Percentiles rank a stretch among this genome's conserved stretches.
Conservation (phyloP, 92 coral and sea anemone species). For the Palythoa caribaeorum region DNA sequence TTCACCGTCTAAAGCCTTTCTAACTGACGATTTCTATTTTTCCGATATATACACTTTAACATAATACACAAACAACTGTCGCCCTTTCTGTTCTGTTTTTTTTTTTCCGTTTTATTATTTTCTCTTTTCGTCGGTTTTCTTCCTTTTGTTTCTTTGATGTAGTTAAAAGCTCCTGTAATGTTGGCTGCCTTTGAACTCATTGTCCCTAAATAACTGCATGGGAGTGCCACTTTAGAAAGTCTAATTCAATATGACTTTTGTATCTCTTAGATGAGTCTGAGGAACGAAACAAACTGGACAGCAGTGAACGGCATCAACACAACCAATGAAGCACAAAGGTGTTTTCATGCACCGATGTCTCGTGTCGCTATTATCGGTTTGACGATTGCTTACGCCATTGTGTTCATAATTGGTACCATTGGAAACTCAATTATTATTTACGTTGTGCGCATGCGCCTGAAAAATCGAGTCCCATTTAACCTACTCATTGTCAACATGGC, state of each 20-base stretch:
- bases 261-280: conserved; percentile 22
- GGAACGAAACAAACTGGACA: neutral
- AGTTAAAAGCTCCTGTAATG: neutral
- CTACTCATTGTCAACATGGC: conserved; percentile 45
- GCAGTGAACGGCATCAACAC: neutral
- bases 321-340: conserved; percentile 17
- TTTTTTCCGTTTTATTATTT: neutral
- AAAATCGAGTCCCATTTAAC: conserved; percentile 43
- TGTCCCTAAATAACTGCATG: neutral
- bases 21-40: too few relatives aligned
- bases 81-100: neutral
- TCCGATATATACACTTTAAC: too few relatives aligned
- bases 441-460: conserved; percentile 30
- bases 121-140: neutral
- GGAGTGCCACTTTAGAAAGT: neutral
- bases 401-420: conserved; percentile 18
- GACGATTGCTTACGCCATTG: conserved; percentile 25
- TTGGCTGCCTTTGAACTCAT: too few relatives aligned
- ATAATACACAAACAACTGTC: too few relatives aligned
- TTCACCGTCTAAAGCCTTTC: too few relatives aligned
- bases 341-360: neutral
- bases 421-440: conserved; percentile 43
- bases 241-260: neutral
- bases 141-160: neutral
- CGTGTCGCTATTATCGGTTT: conserved; percentile 17